Evolutionary conservation across 2,888 invertebrate genomes (phyloP), one percentile per base, ranked within the genome.

Genomic region (Sinodicranocentrus sp.): DNA sequence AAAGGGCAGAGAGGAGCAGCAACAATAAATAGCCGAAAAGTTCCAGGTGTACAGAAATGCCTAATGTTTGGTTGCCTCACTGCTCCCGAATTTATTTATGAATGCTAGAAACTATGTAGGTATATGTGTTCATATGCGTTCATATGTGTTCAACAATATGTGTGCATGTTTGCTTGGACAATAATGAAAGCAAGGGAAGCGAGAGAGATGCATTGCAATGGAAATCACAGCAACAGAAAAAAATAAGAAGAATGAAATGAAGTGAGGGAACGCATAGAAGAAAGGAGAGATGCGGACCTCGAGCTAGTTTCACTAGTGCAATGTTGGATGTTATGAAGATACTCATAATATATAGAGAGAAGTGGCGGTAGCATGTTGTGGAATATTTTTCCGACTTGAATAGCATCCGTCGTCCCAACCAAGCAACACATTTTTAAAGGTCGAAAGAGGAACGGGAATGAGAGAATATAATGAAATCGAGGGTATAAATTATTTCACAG

Each of bases 401-500:
- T 77, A 54, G 67, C 25, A 33, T n/a, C n/a, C n/a, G n/a, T n/a
- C n/a, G n/a, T 5, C 52, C 54, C 44, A 63, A 48, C 44, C 17
- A 70, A 43, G 57, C 17, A 68, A 77, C 65, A 61, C 78, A 78
- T 78, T 78, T 78, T 78, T 78, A 78, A 78, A 78, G 77, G 77
- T 78, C 77, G 77, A 78, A 65, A 76, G 57, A 63, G 61, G 78
- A 70, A 70, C 61, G 70, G 70, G 78, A 78, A 70, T 59, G 71
- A 78, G 63, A 78, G 78, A 70, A 78, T 78, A 80, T 80, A 80
- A 80, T 80, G 73, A 72, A 87, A 87, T 86, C 85, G 86, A 84
- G 87, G 87, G 87, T 85, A 87, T 87, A 87, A 87, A 86, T 87
- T 86, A 87, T 87, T 87, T 87, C 86, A 85, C 87, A 86, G 86